phyloP scores from a whole-genome alignment of 2,888 invertebrate genomes.

The Caenorhabditis virilis region DNA sequence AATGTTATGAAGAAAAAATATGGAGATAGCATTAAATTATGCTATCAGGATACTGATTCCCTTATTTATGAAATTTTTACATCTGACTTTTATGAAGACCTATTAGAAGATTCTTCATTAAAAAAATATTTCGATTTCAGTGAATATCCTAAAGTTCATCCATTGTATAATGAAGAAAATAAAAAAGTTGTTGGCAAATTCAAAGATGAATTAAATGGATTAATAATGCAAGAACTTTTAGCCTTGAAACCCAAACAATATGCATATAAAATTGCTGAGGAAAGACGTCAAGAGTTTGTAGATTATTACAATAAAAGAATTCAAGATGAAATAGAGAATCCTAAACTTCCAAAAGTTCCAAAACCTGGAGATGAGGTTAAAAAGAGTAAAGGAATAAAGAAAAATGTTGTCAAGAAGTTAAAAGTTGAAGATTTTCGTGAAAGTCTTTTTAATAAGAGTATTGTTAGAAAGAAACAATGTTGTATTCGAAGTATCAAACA shows the following conservation, averaged over 20 bases:
- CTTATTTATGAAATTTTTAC: neutral
- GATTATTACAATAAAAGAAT: slow-evolving; percentile 17
- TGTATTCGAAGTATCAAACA: slow-evolving; percentile 17
- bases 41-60: too few relatives aligned
- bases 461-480: slow-evolving; percentile 12
- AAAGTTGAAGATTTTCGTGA: slow-evolving; percentile 28
- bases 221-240: slow-evolving; percentile 2
- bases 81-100: slow-evolving; percentile 6
- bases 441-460: slow-evolving; percentile 20
- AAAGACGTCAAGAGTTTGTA: slow-evolving; percentile 4
- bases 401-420: slow-evolving; percentile 21
- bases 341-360: slow-evolving; percentile 29
- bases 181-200: slow-evolving; percentile 11
- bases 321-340: slow-evolving; percentile 23
- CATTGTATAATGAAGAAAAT: neutral
- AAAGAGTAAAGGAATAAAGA: slow-evolving; percentile 33
- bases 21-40: too few relatives aligned
- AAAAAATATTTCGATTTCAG: too few relatives aligned
- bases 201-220: slow-evolving; percentile 8
- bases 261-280: slow-evolving; percentile 6
- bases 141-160: too few relatives aligned
- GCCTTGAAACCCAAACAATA: slow-evolving; percentile 6
- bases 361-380: slow-evolving; percentile 25
- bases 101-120: slow-evolving; percentile 4
- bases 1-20: too few relatives aligned